Conservation (phyloP, 2,888 invertebrate species). For the Arge pagana region DNA sequence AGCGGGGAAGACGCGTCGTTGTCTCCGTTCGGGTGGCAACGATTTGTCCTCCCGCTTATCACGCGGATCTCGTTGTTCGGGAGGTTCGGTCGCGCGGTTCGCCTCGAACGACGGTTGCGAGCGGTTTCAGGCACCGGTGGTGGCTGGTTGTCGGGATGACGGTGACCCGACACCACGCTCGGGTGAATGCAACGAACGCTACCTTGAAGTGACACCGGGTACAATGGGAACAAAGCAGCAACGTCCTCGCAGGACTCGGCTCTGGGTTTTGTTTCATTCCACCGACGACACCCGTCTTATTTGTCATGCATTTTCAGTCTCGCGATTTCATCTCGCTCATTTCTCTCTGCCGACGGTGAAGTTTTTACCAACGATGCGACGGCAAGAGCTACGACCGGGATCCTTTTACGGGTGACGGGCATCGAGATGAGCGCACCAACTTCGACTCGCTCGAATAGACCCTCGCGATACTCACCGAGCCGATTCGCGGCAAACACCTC, state of each 20-base stretch:
- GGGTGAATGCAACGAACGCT: slow-evolving; percentile 43
- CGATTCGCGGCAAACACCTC: too few relatives aligned
- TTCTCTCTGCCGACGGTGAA: slow-evolving; percentile 17
- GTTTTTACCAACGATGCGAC: background rate
- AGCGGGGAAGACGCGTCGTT: slow-evolving; percentile 43
- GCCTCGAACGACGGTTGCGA: too few relatives aligned
- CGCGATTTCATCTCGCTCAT: slow-evolving; percentile 11
- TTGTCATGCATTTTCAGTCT: slow-evolving; percentile 36
- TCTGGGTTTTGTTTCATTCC: slow-evolving; percentile 55
- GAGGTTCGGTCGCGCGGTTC: background rate
- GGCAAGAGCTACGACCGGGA: background rate
- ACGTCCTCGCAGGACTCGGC: slow-evolving; percentile 34
- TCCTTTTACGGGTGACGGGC: slow-evolving; percentile 4
- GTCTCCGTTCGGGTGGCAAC: slow-evolving; percentile 55
- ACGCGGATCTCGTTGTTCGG: slow-evolving; percentile 47
- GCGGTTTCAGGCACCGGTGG: too few relatives aligned
- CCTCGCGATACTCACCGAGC: slow-evolving; percentile 1
- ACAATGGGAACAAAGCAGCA: slow-evolving; percentile 56
- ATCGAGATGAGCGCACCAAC: background rate
- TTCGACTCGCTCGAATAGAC: slow-evolving; percentile 5
- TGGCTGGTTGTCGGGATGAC: slow-evolving; percentile 25
- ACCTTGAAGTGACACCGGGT: slow-evolving; percentile 54
- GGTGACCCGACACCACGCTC: slow-evolving; percentile 54
- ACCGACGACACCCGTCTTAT: slow-evolving; percentile 50
- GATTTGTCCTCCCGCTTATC: slow-evolving; percentile 56